A percentile compares a stretch with the other conserved stretches of the same genome.
Evolutionary conservation across 2,888 invertebrate species (phyloP).

Genomic region (Hemaris fuciformis): DNA sequence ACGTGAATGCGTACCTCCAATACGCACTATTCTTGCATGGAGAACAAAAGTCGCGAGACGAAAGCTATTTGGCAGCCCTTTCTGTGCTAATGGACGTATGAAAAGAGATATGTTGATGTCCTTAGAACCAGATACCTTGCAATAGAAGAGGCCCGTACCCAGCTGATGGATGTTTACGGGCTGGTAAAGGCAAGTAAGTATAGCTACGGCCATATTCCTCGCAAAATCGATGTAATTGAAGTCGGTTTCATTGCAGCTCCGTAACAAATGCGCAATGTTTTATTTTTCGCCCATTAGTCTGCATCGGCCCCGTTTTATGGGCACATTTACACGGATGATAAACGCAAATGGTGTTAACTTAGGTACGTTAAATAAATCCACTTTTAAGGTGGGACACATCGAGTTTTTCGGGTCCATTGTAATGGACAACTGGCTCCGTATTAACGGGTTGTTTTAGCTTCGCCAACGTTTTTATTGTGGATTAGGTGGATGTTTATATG

Average conservation of each 20-base stretch:
- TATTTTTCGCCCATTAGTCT: slow-evolving; percentile 41
- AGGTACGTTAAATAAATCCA: slow-evolving; percentile 29
- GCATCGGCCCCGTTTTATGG: slow-evolving; percentile 35
- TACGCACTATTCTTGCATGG: too few relatives aligned
- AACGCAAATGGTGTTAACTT: slow-evolving; percentile 37
- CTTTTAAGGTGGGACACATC: slow-evolving; percentile 22
- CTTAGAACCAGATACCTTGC: too few relatives aligned
- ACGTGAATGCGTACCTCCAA: too few relatives aligned
- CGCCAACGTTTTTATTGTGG: background rate
- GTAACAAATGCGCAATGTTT: slow-evolving; percentile 43
- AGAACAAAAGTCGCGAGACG: too few relatives aligned
- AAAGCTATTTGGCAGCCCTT: too few relatives aligned
- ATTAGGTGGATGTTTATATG: background rate
- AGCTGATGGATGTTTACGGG: too few relatives aligned
- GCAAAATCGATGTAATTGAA: background rate
- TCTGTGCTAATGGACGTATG: too few relatives aligned
- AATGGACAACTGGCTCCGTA: slow-evolving; percentile 10
- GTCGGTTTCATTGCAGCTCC: slow-evolving; percentile 22
- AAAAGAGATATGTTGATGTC: too few relatives aligned
- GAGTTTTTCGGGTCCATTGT: slow-evolving; percentile 28
- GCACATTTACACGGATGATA: slow-evolving; percentile 37
- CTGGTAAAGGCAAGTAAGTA: too few relatives aligned
- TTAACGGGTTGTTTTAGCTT: slow-evolving; percentile 3
- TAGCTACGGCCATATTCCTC: background rate
- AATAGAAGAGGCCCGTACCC: too few relatives aligned